These are phyloP conservation scores for Pangasius mekongensis DNA, from an alignment of 2,797 vertebrate species.

Conservation along the genomic window DNA sequence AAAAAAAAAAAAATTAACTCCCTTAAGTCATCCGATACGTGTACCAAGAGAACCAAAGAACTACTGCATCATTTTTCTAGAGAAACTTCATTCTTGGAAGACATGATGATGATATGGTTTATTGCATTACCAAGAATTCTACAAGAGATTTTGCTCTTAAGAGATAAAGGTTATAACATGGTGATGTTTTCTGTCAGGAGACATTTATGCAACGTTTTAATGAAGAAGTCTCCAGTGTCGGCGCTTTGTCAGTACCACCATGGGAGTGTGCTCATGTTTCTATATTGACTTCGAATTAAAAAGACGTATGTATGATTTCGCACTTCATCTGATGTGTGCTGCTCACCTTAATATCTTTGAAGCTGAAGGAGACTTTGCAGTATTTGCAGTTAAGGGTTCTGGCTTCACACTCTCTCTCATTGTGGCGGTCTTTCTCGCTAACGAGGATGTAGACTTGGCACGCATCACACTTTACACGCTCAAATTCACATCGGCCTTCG, in stretches of 20 bases:
- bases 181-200: background rate
- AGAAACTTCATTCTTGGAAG: background rate
- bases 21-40: background rate
- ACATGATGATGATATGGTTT: background rate
- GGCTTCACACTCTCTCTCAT: slow-evolving; percentile 80
- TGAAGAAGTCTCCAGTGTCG: background rate
- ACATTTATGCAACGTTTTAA: background rate
- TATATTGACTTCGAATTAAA: background rate
- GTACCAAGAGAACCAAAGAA: background rate
- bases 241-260: background rate
- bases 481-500: slow-evolving; percentile 78
- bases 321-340: background rate
- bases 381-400: slow-evolving; percentile 83
- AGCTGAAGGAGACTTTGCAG: slow-evolving; percentile 80
- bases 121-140: background rate
- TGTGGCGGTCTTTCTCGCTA: slow-evolving; percentile 78
- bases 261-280: too few species aligned
- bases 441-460: slow-evolving; percentile 74
- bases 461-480: slow-evolving; percentile 74
- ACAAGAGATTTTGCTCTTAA: background rate
- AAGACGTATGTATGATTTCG: background rate
- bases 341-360: slow-evolving; percentile 78
- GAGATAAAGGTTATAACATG: background rate
- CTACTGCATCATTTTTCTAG: background rate
- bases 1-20: background rate